Evolutionary conservation across 2,113 vertebrate genomes (phyloP).

Genomic region (Thinocorus orbignyianus): DNA sequence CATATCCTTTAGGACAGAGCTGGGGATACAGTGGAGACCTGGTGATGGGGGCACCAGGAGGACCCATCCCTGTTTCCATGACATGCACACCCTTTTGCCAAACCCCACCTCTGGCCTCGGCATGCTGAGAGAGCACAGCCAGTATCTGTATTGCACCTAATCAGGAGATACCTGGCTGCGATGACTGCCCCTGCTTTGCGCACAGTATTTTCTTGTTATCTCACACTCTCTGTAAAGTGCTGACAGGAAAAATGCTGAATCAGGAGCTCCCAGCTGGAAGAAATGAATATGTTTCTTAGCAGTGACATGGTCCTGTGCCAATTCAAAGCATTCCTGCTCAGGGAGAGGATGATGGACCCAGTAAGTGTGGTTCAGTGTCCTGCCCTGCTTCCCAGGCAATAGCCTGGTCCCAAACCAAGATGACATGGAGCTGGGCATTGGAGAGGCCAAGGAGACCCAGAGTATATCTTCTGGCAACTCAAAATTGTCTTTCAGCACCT

Average conservation of each 20-base stretch:
- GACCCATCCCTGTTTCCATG: not conserved
- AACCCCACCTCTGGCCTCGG: not conserved
- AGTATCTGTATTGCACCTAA: not conserved
- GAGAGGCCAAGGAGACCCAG: not conserved
- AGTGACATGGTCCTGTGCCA: not conserved
- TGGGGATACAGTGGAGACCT: not conserved
- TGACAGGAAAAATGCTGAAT: slow-evolving; percentile 24
- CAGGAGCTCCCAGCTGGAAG: not conserved
- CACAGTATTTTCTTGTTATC: not conserved
- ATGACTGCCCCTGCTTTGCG: not conserved
- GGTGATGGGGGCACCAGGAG: not conserved
- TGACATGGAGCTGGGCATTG: not conserved
- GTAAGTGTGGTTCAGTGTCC: not conserved
- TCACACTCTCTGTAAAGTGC: not conserved
- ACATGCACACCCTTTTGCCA: not conserved
- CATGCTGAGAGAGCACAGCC: not conserved
- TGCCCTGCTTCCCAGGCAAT: not conserved
- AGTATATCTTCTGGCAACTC: not conserved
- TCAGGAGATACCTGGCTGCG: not conserved
- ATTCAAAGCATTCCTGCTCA: rapidly evolving
- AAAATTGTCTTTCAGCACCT: not conserved
- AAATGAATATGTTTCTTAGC: not conserved
- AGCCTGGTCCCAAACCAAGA: not conserved
- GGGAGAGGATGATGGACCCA: not conserved
- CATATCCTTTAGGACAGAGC: not conserved